Percentiles rank a stretch among this genome's conserved stretches.
Evolutionary conservation across 2,888 invertebrate genomes (phyloP).

Genomic region (Thera obeliscata): DNA sequence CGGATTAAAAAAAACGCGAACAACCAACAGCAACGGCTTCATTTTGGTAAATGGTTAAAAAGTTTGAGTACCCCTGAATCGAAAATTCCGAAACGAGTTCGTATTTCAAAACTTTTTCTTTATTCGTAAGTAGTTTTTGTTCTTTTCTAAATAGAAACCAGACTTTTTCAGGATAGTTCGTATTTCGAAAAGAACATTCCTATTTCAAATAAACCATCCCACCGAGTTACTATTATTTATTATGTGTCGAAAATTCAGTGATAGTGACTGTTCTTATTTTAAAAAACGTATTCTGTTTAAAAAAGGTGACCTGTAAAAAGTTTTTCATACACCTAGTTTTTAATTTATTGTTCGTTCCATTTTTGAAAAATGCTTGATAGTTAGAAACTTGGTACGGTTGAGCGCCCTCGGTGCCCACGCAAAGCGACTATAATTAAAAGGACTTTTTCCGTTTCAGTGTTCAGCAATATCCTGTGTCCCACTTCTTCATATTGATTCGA

Average conservation of each 20-base stretch:
- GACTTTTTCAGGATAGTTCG: constrained; percentile 1
- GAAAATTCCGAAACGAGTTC: background rate
- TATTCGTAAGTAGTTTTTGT: background rate
- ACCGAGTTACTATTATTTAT: too few relatives aligned
- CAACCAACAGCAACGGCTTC: background rate
- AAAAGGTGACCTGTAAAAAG: background rate
- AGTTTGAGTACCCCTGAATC: background rate
- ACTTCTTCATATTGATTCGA: constrained; percentile 65
- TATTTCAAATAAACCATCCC: background rate
- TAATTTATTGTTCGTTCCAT: constrained; percentile 10
- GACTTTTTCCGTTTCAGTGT: constrained; percentile 57
- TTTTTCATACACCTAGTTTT: background rate
- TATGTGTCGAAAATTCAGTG: background rate
- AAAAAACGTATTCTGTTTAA: background rate
- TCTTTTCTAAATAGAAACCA: background rate
- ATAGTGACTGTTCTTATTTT: background rate
- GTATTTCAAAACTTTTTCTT: constrained; percentile 7
- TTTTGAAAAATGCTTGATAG: constrained; percentile 8
- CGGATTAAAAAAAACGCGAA: background rate
- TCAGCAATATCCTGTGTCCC: constrained; percentile 71
- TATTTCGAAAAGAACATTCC: background rate
- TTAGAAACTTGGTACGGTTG: constrained; percentile 38
- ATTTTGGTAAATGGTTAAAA: background rate
- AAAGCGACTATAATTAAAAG: constrained; percentile 67
- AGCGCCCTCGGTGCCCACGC: constrained; percentile 38